Evolutionary conservation across 2,888 invertebrate genomes (phyloP).

Genomic region (Antitype chi): DNA sequence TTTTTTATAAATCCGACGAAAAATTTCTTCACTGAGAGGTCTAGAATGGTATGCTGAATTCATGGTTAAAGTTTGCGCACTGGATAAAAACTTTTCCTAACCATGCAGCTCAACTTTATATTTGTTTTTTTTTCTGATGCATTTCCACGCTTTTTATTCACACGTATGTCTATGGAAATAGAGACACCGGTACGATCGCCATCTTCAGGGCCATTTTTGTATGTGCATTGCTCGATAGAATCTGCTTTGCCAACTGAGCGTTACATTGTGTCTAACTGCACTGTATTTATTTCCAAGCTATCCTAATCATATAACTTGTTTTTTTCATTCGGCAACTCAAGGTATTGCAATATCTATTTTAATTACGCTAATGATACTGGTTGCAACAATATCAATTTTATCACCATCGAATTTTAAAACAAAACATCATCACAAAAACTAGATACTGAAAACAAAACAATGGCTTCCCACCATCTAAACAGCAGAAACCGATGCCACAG

Average conservation of each 20-base stretch:
- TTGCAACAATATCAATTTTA: not conserved
- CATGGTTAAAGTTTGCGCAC: too few species aligned
- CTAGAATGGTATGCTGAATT: too few species aligned
- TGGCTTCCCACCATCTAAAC: slow-evolving; percentile 4
- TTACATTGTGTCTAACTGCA: not conserved
- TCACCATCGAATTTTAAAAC: not conserved
- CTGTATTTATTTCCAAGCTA: not conserved
- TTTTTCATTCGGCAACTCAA: too few species aligned
- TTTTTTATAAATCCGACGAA: too few species aligned
- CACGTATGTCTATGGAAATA: not conserved
- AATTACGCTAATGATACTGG: not conserved
- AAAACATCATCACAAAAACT: slow-evolving; percentile 3
- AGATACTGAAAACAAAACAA: slow-evolving; percentile 27
- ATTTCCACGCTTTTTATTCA: too few species aligned
- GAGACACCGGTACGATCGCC: too few species aligned
- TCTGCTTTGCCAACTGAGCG: not conserved
- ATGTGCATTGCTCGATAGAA: not conserved
- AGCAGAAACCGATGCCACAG: slow-evolving; percentile 38
- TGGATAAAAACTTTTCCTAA: too few species aligned
- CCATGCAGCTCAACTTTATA: too few species aligned
- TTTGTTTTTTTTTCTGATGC: too few species aligned
- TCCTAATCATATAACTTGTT: not conserved
- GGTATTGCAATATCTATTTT: not conserved
- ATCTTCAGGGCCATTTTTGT: not conserved
- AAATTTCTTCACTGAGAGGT: too few species aligned